Percentiles rank a stretch among this genome's conserved stretches.
These are phyloP conservation scores for Hetaerina americana DNA, from an alignment of 1,140 invertebrate species.

Conservation along the genomic window DNA sequence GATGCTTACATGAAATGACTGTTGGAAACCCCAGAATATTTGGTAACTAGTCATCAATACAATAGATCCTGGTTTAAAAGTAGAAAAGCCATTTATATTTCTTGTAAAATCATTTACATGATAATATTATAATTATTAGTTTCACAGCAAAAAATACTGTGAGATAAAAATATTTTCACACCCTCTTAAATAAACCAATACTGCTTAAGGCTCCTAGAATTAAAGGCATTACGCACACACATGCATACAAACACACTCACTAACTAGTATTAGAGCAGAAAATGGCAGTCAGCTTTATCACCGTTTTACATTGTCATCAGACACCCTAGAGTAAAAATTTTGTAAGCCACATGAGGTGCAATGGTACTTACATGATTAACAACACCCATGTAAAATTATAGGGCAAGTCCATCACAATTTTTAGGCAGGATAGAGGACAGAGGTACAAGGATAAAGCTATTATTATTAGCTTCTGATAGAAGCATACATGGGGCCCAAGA, in stretches of 20 bases:
- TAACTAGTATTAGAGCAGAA: neutral
- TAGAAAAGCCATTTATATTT: neutral
- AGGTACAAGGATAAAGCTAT: too few relatives aligned
- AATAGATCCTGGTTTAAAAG: neutral
- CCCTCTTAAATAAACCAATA: neutral
- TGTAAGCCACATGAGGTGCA: neutral
- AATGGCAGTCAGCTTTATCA: neutral
- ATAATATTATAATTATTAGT: neutral
- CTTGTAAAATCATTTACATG: neutral
- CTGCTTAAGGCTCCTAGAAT: neutral
- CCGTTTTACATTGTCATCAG: neutral
- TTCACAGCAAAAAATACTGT: neutral
- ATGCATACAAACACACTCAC: neutral
- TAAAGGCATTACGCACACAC: neutral
- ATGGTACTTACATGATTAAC: neutral
- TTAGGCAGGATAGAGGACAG: too few relatives aligned
- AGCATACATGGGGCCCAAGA: too few relatives aligned
- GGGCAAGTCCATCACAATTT: neutral
- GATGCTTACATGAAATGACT: too few relatives aligned
- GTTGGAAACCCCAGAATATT: too few relatives aligned
- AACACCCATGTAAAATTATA: neutral
- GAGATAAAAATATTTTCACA: neutral
- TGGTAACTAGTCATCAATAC: neutral
- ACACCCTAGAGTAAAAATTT: neutral
- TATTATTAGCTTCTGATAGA: too few relatives aligned